phyloP scores from a whole-genome alignment of 2,113 vertebrate genomes.

The Ammodytes marinus region DNA sequence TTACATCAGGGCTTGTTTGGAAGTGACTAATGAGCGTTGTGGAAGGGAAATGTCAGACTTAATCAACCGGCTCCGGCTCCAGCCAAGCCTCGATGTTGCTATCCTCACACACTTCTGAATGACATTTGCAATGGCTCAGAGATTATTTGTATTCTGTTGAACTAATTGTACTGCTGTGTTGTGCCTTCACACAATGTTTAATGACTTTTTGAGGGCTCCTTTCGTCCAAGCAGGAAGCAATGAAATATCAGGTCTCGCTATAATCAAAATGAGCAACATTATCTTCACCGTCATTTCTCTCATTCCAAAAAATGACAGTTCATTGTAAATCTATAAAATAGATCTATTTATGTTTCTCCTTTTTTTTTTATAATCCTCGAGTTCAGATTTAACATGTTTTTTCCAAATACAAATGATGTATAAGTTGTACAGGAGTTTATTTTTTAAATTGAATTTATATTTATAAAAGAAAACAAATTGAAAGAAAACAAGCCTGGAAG shows the following conservation, averaged over 20 bases:
- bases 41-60: conserved; percentile 80
- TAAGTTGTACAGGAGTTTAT: background rate
- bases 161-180: conserved; percentile 33
- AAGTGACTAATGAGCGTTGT: conserved; percentile 67
- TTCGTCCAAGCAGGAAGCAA: conserved; percentile 68
- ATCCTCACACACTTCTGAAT: conserved; percentile 36
- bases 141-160: conserved; percentile 55
- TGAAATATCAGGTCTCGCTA: conserved; percentile 18
- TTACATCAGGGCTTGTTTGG: conserved; percentile 59
- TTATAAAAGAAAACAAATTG: too few species aligned
- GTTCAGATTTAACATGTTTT: background rate
- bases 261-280: background rate
- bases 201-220: background rate
- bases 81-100: conserved; percentile 28
- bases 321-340: background rate
- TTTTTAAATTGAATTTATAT: background rate
- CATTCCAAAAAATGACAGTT: background rate
- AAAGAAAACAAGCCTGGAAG: too few species aligned
- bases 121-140: conserved; percentile 64
- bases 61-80: conserved; percentile 62
- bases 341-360: background rate
- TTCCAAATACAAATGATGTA: background rate
- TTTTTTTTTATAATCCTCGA: background rate
- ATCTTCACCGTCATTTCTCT: background rate
- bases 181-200: conserved; percentile 18